Evolutionary conservation across 2,888 invertebrate species (phyloP).

Genomic region (Zygogramma bicolorata): DNA sequence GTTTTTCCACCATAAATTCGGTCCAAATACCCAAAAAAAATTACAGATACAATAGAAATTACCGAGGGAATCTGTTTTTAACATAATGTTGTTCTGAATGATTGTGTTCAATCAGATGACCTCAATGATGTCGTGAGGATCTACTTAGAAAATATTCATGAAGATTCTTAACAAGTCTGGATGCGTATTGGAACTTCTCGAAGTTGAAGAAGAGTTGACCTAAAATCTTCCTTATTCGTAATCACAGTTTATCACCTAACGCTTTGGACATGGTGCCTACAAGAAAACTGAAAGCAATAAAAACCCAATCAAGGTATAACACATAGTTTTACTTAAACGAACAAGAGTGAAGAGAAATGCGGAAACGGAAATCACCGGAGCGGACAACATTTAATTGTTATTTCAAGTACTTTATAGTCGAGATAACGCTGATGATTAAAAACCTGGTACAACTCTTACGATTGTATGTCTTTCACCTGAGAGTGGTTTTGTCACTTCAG

Average conservation of each 20-base stretch:
- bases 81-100: no score
- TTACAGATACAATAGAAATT: no score
- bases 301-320: conserved; percentile 21
- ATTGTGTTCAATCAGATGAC: no score
- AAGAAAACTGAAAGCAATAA: neutral
- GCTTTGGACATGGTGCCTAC: neutral
- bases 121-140: no score
- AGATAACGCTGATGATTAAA: conserved; percentile 15
- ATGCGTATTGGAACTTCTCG: no score
- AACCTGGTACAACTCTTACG: conserved; percentile 10
- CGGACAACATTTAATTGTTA: conserved; percentile 41
- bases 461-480: conserved; percentile 36
- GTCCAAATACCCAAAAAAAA: no score
- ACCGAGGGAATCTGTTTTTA: no score
- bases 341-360: conserved; percentile 44
- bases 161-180: no score
- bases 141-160: no score
- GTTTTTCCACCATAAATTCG: no score
- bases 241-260: neutral
- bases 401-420: conserved; percentile 33
- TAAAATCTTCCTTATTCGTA: neutral
- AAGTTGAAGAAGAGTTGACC: no score
- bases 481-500: conserved; percentile 48
- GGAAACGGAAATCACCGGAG: conserved; percentile 50
- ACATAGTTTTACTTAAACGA: conserved; percentile 27